Percentiles rank a stretch among this genome's conserved stretches.
These are phyloP conservation scores for Machimus atricapillus DNA, from an alignment of 2,888 invertebrate genomes.

Conservation along the genomic window DNA sequence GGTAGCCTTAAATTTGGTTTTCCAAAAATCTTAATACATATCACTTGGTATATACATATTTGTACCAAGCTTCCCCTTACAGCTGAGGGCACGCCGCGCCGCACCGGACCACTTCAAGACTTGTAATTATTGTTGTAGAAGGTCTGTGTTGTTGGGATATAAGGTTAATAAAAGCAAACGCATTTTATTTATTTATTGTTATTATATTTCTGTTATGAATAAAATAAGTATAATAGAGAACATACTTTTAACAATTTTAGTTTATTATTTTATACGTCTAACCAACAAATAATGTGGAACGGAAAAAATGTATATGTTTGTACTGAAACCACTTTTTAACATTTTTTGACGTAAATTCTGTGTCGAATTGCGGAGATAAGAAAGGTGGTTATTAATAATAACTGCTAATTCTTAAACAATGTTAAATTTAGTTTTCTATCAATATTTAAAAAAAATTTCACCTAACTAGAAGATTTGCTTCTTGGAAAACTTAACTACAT, in stretches of 20 bases:
- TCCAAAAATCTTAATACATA: no score
- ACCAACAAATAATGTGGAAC: background rate
- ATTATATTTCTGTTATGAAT: background rate
- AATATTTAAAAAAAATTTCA: slow-evolving; percentile 9
- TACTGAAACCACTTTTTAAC: background rate
- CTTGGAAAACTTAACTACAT: background rate
- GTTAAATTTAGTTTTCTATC: background rate
- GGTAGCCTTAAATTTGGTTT: no score
- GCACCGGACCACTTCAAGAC: no score
- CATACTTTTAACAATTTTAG: background rate
- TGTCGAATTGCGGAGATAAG: background rate
- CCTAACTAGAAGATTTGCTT: background rate
- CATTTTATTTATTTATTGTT: background rate
- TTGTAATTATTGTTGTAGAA: no score
- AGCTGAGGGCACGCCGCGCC: no score
- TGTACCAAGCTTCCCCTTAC: no score
- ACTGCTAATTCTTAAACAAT: background rate
- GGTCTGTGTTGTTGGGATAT: background rate
- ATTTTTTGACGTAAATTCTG: background rate
- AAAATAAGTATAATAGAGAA: background rate
- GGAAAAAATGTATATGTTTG: background rate
- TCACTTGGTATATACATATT: no score
- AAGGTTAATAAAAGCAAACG: background rate
- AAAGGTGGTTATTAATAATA: background rate
- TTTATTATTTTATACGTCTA: background rate